Evolutionary conservation across 2,888 invertebrate species (phyloP), one percentile per base, ranked within the genome.

Genomic region (Sarcophaga variegata): DNA sequence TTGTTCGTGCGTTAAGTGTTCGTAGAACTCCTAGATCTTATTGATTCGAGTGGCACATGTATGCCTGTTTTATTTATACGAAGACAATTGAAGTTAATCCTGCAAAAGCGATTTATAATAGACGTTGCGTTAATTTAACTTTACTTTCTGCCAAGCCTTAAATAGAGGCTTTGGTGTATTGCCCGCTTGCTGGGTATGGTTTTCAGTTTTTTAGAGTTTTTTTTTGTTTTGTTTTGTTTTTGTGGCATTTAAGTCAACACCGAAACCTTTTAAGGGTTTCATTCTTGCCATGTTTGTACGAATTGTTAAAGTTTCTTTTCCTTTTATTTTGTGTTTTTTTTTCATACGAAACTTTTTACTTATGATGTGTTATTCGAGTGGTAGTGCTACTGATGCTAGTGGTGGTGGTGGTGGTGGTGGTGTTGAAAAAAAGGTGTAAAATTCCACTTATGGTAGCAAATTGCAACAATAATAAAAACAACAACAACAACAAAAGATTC

Each of bases 381-480:
- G n/a, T 64, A 47, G 12, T 54, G 54, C 54, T 83, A 67, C 60
- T 87, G 84, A 71, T 87, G 84, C 37, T 37, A 37, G 37, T 10
- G 62, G 25, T 64, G 49, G 12, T 54, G 3, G 4, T 83, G 75
- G 66, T 87, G 84, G 67, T 87, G 87, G 75, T 37, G 8, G 8
- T 37, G 62, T 87, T 84, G 80, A 59, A 81, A 79, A 83, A 87
- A 87, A 87, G 87, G 87, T 87, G 87, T 87, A 84, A 87, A 87
- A 84, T 82, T 87, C 87, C 84, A 84, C 81, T 87, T 87, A 87
- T 84, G 87, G 87, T 79, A 82, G 67, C 71, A 76, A 71, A 59
- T 75, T 79, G 77, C 75, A 66, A 75, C 70, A 79, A 72, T 74
- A 85, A 87, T 76, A 67, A 22, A 71, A 77, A 20, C 22, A 27